Evolutionary conservation across 2,888 invertebrate genomes (phyloP), one percentile per base, ranked within the genome.

Genomic region (Hypomecis punctinalis): DNA sequence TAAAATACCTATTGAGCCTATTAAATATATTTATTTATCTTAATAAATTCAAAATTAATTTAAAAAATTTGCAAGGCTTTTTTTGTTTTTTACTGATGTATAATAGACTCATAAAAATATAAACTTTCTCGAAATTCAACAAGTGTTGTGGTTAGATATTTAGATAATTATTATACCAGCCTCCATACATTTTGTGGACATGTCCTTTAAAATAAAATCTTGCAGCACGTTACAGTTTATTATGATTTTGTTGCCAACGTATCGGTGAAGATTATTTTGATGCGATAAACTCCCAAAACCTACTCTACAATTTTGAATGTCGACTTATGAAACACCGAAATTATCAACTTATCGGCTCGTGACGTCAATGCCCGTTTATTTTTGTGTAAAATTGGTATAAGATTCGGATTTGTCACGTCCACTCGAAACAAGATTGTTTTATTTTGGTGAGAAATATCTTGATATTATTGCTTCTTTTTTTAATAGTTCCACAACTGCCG

Each of bases 351-450:
- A 73, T 71, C 73, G 33, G 48, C 36, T n/a, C n/a, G 6, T 79
- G 77, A 76, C 76, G 77, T 77, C 75, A 78, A 33, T 61, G 39
- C 5, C 43, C 70, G 77, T 76, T 79, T 79, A 75, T 75, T 75
- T 80, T 72, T 69, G 65, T 61, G 67, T 71, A 63, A 68, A 61
- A 68, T 66, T 65, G 52, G 63, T 71, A 68, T 70, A 68, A 63
- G 67, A 71, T 49, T 54, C 42, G 66, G 42, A 51, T 54, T 62
- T 64, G 66, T 67, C 62, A 63, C 59, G 59, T 57, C 51, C 63
- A 57, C 62, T 55, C 33, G 40, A 47, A 57, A 56, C 56, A 66
- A 13, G 59, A 65, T 56, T 55, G 59, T 61, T 59, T 47, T 39
- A 45, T 53, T 39, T 56, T 36, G 42, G 54, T 46, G 47, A 53